phyloP scores from a whole-genome alignment of 2,113 vertebrate species.

The Hippocampus barbouri region DNA sequence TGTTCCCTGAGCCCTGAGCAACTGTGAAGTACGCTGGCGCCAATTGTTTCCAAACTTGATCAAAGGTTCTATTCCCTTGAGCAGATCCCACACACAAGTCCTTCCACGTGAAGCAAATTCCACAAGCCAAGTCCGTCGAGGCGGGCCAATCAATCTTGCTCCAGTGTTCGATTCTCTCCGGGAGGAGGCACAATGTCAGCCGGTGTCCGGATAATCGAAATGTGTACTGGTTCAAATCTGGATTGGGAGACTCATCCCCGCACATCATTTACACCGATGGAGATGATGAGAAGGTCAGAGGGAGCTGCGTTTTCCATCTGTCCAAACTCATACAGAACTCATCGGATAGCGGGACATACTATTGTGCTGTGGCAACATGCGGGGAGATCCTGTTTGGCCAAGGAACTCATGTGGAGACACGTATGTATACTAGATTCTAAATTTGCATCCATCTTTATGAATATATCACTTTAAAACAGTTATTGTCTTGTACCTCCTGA shows the following conservation, averaged over 20 bases:
- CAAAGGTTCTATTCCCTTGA: background rate
- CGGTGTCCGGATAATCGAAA: background rate
- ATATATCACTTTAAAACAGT: background rate
- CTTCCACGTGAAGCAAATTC: slow-evolving; percentile 5
- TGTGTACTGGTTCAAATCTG: slow-evolving; percentile 8
- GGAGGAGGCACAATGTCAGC: background rate
- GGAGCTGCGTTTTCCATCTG: slow-evolving; percentile 9
- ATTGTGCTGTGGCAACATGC: slow-evolving; percentile 28
- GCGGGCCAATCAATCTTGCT: background rate
- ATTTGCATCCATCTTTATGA: background rate
- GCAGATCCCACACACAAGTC: slow-evolving; percentile 1
- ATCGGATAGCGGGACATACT: slow-evolving; percentile 33
- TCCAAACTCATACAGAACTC: background rate
- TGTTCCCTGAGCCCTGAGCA: too few species aligned
- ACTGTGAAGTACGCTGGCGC: background rate
- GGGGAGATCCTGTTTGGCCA: slow-evolving; percentile 24
- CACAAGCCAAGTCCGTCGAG: background rate
- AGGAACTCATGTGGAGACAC: slow-evolving; percentile 16
- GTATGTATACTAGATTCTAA: background rate
- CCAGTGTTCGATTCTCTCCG: background rate
- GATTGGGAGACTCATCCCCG: background rate
- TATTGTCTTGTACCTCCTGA: background rate
- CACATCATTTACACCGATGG: slow-evolving; percentile 1
- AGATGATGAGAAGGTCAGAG: background rate
- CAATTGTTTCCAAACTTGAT: background rate